Evolutionary conservation across 2,113 vertebrate genomes (phyloP).

Genomic region (Lamprologus sp.): DNA sequence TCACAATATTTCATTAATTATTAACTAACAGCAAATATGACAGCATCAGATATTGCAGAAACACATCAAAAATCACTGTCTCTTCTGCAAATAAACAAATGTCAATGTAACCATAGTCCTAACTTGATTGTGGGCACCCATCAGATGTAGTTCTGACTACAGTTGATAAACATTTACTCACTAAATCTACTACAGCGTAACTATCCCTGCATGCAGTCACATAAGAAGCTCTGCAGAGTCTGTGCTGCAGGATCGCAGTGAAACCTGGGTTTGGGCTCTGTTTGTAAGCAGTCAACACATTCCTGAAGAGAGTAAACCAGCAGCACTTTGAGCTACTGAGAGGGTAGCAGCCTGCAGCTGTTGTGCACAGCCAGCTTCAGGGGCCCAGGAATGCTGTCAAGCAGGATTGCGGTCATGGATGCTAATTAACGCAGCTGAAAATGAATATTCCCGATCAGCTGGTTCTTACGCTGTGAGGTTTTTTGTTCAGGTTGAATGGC

Average conservation of each 20-base stretch:
- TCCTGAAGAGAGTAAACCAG: conserved; percentile 25
- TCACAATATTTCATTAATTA: background rate
- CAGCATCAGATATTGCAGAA: background rate
- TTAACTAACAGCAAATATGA: background rate
- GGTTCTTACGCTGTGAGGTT: background rate
- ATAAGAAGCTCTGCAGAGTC: background rate
- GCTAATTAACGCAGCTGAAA: background rate
- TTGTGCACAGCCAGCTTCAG: conserved; percentile 1
- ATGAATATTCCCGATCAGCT: background rate
- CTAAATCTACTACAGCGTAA: background rate
- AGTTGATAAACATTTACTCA: background rate
- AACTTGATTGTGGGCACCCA: background rate
- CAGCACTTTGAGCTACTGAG: background rate
- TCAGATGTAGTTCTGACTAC: background rate
- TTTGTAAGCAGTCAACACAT: conserved; percentile 2
- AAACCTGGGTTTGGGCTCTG: background rate
- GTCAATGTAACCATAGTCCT: background rate
- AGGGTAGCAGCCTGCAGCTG: conserved; percentile 35
- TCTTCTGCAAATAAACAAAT: background rate
- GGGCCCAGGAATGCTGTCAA: conserved; percentile 26
- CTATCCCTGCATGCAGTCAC: background rate
- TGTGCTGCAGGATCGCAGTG: background rate
- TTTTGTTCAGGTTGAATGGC: background rate
- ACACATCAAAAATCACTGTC: background rate
- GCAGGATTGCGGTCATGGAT: background rate